A percentile compares a stretch with the other conserved stretches of the same genome.
Evolutionary conservation across 1,140 invertebrate species (phyloP).

Genomic region (Nephila pilipes): DNA sequence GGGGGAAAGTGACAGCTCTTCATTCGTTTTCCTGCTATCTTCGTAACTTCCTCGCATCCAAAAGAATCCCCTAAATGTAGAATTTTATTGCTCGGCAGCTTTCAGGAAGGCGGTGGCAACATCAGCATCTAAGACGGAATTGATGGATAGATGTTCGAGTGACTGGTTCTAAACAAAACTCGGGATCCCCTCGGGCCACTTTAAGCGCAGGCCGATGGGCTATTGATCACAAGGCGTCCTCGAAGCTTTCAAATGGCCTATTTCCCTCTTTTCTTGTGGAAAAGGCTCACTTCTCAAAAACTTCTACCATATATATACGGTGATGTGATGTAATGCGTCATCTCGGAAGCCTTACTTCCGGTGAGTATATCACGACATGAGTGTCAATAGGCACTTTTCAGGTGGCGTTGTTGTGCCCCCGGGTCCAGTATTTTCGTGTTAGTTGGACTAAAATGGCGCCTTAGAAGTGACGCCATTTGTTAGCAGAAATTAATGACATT

Average conservation of each 20-base stretch:
- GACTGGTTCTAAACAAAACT: slow-evolving; percentile 71
- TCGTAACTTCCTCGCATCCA: not conserved
- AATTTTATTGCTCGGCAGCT: slow-evolving; percentile 35
- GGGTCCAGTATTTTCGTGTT: slow-evolving; percentile 19
- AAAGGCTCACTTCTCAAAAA: slow-evolving; percentile 1
- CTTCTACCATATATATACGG: slow-evolving; percentile 21
- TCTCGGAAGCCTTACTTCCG: slow-evolving; percentile 50
- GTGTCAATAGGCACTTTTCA: slow-evolving; percentile 33
- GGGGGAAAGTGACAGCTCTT: too few relatives aligned
- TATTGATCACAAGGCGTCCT: slow-evolving; percentile 55
- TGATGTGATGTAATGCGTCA: slow-evolving; percentile 57
- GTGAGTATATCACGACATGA: slow-evolving; percentile 28
- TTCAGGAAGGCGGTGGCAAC: not conserved
- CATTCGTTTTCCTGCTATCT: not conserved
- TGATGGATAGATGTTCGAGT: slow-evolving; percentile 65
- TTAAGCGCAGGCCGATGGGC: slow-evolving; percentile 54
- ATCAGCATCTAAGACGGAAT: slow-evolving; percentile 45
- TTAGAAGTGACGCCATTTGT: not conserved
- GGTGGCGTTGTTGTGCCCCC: not conserved
- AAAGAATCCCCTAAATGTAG: slow-evolving; percentile 42
- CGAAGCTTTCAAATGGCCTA: slow-evolving; percentile 40
- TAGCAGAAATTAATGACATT: not conserved
- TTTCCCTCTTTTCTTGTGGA: not conserved
- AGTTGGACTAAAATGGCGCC: not conserved
- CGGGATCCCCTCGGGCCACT: slow-evolving; percentile 63